These are phyloP conservation scores for Heliconius hewitsoni DNA, from an alignment of 1,140 invertebrate genomes.

Conservation along the genomic window DNA sequence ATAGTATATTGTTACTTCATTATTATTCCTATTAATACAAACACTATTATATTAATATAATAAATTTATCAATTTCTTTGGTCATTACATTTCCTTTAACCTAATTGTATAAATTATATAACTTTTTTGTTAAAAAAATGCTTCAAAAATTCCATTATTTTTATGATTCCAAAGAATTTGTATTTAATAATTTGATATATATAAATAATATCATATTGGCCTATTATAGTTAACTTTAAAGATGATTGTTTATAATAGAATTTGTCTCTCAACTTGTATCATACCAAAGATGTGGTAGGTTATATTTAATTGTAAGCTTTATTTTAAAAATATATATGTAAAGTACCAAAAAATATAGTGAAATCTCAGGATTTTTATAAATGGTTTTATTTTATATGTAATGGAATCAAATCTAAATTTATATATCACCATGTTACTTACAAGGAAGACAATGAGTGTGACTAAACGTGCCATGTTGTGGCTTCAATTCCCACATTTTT, in stretches of 20 bases:
- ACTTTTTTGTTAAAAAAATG: not conserved
- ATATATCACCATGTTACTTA: too few relatives aligned
- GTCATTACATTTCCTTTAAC: not conserved
- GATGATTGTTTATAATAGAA: not conserved
- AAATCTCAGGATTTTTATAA: not conserved
- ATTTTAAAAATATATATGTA: constrained; percentile 7
- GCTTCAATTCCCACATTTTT: too few relatives aligned
- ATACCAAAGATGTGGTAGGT: not conserved
- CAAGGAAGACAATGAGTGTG: too few relatives aligned
- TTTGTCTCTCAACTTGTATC: not conserved
- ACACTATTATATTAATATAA: not conserved
- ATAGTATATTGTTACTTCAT: not conserved
- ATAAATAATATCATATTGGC: not conserved
- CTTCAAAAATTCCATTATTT: not conserved
- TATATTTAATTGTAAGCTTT: constrained; percentile 6
- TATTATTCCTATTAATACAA: not conserved
- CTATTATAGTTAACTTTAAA: not conserved
- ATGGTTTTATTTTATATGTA: not conserved
- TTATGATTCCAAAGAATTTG: not conserved
- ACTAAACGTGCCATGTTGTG: too few relatives aligned
- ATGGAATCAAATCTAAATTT: too few relatives aligned
- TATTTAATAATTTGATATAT: not conserved
- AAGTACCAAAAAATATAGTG: not conserved
- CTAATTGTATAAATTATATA: not conserved
- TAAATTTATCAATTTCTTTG: not conserved